Conservation (phyloP, 2,797 vertebrate species). For the Cyprinodon diabolis region DNA sequence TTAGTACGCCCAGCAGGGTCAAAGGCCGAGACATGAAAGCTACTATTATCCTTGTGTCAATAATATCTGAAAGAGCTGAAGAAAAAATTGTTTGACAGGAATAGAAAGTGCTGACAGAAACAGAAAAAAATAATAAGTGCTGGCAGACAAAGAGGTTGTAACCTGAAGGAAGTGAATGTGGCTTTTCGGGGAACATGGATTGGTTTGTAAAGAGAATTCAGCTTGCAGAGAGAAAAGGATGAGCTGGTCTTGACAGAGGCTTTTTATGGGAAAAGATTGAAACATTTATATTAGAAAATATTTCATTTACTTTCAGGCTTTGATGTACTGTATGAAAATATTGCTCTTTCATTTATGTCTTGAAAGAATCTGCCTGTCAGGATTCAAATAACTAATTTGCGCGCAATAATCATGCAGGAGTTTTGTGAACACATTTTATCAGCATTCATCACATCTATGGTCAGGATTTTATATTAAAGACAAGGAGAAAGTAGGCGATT, state of each 20-base stretch:
- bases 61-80: constrained; percentile 8
- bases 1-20: constrained; percentile 3
- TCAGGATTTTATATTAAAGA: too few species aligned
- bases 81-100: neutral
- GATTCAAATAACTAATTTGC: neutral
- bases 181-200: neutral
- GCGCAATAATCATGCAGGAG: too few species aligned
- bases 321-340: neutral
- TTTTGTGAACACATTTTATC: too few species aligned
- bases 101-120: constrained; percentile 8
- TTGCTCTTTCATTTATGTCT: neutral
- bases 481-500: too few species aligned
- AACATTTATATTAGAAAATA: neutral
- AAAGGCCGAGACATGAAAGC: constrained; percentile 17
- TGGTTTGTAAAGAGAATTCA: neutral
- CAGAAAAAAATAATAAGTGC: neutral
- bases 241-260: neutral
- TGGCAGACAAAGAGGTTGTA: constrained; percentile 6
- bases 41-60: constrained; percentile 12
- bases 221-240: neutral
- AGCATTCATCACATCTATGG: too few species aligned
- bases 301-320: neutral
- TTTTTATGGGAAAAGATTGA: neutral
- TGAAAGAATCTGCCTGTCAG: neutral
- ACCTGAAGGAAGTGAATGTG: constrained; percentile 1